These are phyloP conservation scores for Heteractis magnifica DNA, from an alignment of 92 coral and sea anemone genomes.

Conservation along the genomic window DNA sequence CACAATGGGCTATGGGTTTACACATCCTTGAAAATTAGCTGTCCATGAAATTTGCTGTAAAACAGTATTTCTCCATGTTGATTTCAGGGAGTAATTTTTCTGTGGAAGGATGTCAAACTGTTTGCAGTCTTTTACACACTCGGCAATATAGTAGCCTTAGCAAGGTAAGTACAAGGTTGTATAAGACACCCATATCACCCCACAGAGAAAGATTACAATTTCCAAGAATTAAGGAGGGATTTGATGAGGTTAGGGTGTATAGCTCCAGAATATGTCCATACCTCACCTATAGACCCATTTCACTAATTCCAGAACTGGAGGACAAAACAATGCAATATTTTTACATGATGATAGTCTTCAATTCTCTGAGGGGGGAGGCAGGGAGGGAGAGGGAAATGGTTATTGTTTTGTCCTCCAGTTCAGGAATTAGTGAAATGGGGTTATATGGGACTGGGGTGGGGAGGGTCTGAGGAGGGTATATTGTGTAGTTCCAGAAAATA, in stretches of 20 bases:
- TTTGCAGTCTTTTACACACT: constrained; percentile 93
- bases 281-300: neutral
- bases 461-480: neutral
- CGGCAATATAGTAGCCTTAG: constrained; percentile 83
- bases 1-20: too few relatives aligned
- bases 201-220: neutral
- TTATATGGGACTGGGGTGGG: neutral
- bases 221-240: neutral
- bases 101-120: constrained; percentile 62
- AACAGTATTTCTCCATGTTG: neutral
- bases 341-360: too few relatives aligned
- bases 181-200: neutral
- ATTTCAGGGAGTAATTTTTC: constrained; percentile 67
- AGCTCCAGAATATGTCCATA: neutral
- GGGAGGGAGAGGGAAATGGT: too few relatives aligned
- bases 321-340: too few relatives aligned
- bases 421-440: too few relatives aligned
- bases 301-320: too few relatives aligned
- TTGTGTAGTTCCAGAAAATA: too few relatives aligned
- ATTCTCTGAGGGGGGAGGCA: too few relatives aligned
- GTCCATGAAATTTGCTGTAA: too few relatives aligned
- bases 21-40: too few relatives aligned
- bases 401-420: too few relatives aligned
- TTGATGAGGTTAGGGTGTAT: neutral
- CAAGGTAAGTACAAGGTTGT: constrained; percentile 52